Base-by-base conservation (phyloP, 2,797 vertebrate genomes). In the Micromesistius poutassou region DNA sequence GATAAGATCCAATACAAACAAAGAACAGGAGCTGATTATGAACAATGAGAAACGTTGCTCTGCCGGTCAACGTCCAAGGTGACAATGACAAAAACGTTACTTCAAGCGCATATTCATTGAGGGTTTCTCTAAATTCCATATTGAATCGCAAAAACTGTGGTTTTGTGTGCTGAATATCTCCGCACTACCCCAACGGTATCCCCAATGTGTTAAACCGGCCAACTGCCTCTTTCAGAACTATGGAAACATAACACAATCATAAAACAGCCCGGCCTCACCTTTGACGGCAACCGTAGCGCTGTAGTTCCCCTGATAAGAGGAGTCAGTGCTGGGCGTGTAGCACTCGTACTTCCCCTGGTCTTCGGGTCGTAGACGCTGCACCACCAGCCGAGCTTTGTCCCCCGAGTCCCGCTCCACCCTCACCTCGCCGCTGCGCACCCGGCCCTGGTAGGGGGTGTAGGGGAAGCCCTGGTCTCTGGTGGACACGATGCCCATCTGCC, bases 261-360 rank as follows among this genome's bases (percentile, higher is more conserved):
- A 55, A 2, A 19, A 5, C 35, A 13, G 14, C 16, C 4, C 28
- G 3, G 4, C 9, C 13, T 30, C 89, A 97, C 96, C 96, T 96
- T 93, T 95, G 72, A 97, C 91, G 7, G 82, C 73, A 66, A 96
- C 94, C 8, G 89, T 88, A 77, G 83, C 86, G 1, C 96, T 97
- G 90, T 97, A 97, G 90, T 90, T 95, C n/a, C 96, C 96, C 62
- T 91, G 91, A 90, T 95, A 97, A 10, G 73, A 89, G 6, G 36
- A n/a, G 77, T 97, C 96, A 0, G 96, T 97, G 87, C 94, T 96
- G 14, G 96, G 96, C 0, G 96, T 97, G 90, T 96, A 96, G 87
- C 96, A 97, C 80, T 97, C 96, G 0, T 95, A 97, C 9, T 91
- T 83, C 0, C 96, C 96, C 62, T 95, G 94, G 28, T 97, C 96